These are phyloP conservation scores for Leptosomus discolor DNA, from an alignment of 2,113 vertebrate genomes.

Conservation along the genomic window DNA sequence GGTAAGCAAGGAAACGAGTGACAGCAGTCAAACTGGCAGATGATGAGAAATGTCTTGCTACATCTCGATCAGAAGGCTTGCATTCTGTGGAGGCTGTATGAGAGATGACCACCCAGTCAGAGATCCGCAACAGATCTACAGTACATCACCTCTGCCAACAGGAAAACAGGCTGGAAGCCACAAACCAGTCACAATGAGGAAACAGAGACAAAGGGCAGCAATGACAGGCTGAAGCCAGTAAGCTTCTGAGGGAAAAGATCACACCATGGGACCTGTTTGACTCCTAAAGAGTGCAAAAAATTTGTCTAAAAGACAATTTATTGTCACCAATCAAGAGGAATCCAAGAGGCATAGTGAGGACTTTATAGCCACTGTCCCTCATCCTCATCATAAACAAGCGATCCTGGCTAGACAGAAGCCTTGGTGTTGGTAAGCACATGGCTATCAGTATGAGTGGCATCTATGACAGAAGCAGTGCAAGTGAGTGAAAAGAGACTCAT, in stretches of 20 bases:
- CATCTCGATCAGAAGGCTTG: neutral
- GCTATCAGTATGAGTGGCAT: neutral
- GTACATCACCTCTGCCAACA: neutral
- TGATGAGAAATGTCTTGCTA: neutral
- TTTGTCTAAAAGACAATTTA: neutral
- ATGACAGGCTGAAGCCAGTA: neutral
- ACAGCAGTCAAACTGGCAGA: neutral
- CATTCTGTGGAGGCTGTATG: neutral
- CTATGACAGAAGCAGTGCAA: neutral
- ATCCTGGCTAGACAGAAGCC: neutral
- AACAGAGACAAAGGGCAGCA: neutral
- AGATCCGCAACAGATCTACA: neutral
- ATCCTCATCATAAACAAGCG: neutral
- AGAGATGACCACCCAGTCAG: neutral
- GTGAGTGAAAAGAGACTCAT: neutral
- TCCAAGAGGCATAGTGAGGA: neutral
- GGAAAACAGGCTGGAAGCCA: neutral
- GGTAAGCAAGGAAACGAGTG: neutral
- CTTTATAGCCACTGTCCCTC: neutral
- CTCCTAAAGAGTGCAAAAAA: neutral
- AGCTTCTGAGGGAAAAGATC: neutral
- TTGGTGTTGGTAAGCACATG: neutral
- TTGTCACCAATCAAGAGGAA: neutral
- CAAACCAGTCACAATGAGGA: neutral
- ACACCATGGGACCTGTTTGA: neutral